phyloP scores from a whole-genome alignment of 1,140 invertebrate species.

The Macrotrachela quadricornifera region DNA sequence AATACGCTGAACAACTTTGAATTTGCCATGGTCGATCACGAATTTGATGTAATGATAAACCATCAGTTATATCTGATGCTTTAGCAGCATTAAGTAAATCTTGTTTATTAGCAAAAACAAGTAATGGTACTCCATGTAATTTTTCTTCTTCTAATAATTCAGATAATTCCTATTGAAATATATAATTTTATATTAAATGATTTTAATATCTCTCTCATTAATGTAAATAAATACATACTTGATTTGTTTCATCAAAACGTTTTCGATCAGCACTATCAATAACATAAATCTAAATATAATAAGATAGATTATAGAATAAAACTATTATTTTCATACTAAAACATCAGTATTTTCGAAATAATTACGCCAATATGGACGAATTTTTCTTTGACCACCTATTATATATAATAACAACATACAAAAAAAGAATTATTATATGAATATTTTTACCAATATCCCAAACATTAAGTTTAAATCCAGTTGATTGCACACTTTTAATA shows the following conservation, averaged over 20 bases:
- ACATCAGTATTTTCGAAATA: constrained; percentile 99
- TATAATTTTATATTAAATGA: background rate
- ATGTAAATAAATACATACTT: constrained; percentile 28
- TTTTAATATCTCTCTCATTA: background rate
- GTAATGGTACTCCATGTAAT: constrained; percentile 46
- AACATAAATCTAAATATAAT: constrained; percentile 55
- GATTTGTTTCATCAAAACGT: constrained; percentile 73
- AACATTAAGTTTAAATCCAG: constrained; percentile 89
- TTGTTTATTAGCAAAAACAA: constrained; percentile 96
- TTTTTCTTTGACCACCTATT: constrained; percentile 91
- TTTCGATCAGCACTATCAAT: constrained; percentile 85
- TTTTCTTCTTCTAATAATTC: constrained; percentile 85
- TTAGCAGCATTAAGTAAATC: constrained; percentile 66
- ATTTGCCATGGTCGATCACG: constrained; percentile 92
- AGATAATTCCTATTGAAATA: constrained; percentile 44
- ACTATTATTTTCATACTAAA: constrained; percentile 39
- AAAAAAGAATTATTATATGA: too few species aligned
- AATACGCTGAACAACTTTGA: constrained; percentile 73
- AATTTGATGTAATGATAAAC: constrained; percentile 60
- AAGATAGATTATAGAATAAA: background rate
- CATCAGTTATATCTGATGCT: constrained; percentile 69
- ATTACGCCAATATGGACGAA: constrained; percentile 94
- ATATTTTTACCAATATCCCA: constrained; percentile 99
- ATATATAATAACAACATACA: too few species aligned
- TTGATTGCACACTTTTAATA: constrained; percentile 87